A percentile compares a stretch with the other conserved stretches of the same genome.
Conservation (phyloP, 64 coral and sea anemone species). For the Pachyseris speciosa region DNA sequence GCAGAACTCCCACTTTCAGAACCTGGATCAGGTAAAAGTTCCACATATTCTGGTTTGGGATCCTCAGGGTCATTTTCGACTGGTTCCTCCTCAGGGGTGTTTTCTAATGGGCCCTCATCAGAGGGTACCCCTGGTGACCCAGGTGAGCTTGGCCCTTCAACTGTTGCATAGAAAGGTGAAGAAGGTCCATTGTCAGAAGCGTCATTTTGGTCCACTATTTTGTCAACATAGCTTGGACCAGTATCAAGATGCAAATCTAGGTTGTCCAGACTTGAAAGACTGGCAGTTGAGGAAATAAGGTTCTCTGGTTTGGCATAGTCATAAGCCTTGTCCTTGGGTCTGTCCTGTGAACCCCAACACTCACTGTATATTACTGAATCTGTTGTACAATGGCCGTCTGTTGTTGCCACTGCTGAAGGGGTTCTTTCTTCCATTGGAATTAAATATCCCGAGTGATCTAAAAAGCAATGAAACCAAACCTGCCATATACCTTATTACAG, state of each 20-base stretch:
- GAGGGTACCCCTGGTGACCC: background rate
- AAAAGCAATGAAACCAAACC: background rate
- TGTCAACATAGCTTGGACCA: background rate
- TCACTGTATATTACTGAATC: background rate
- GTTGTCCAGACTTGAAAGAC: constrained; percentile 8
- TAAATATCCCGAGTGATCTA: constrained; percentile 28
- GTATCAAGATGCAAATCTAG: background rate
- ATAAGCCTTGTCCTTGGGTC: background rate
- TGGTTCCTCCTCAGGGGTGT: background rate
- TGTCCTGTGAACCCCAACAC: background rate
- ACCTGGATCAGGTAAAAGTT: background rate
- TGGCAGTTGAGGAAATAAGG: background rate
- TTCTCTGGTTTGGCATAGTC: constrained; percentile 18
- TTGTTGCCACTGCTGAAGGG: background rate
- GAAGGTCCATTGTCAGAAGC: background rate
- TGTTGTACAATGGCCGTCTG: background rate
- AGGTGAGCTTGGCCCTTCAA: background rate
- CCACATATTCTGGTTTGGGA: background rate
- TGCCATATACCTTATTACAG: background rate
- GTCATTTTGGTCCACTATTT: background rate
- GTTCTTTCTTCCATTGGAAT: background rate
- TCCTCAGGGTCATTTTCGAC: background rate
- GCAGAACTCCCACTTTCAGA: background rate
- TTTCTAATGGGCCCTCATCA: background rate
- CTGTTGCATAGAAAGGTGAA: background rate